These are phyloP conservation scores for Clarias macrocephalus DNA, from an alignment of 2,113 vertebrate genomes.

Conservation along the genomic window DNA sequence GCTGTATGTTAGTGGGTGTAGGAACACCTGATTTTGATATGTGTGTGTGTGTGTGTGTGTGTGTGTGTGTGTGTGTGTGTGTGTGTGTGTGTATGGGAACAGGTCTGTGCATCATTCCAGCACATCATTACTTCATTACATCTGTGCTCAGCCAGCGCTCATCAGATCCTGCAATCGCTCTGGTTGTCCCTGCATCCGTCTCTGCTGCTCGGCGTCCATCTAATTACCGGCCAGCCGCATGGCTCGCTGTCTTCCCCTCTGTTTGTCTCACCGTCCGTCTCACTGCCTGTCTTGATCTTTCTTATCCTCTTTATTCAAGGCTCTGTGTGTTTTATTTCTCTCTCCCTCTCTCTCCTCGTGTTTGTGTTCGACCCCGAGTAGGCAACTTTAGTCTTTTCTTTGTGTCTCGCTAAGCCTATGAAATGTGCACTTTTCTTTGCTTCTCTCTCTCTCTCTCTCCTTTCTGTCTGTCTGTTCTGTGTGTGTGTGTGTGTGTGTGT, in stretches of 20 bases:
- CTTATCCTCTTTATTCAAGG: constrained; percentile 45
- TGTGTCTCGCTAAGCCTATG: constrained; percentile 31
- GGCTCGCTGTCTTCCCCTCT: constrained; percentile 38
- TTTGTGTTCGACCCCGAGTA: constrained; percentile 24
- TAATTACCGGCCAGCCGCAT: constrained; percentile 48
- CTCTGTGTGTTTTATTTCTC: constrained; percentile 7
- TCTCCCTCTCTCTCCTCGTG: neutral
- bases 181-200: constrained; percentile 50
- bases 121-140: constrained; percentile 55
- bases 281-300: constrained; percentile 5
- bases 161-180: constrained; percentile 42
- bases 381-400: constrained; percentile 30
- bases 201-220: constrained; percentile 45
- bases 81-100: neutral
- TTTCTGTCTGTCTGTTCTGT: neutral
- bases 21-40: neutral
- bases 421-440: constrained; percentile 30
- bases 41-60: no score
- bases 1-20: neutral
- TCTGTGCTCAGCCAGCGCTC: constrained; percentile 22
- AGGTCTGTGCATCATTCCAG: constrained; percentile 51
- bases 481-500: constrained; percentile 2
- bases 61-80: constrained; percentile 19
- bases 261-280: constrained; percentile 19
- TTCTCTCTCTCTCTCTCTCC: neutral